Base-by-base conservation (phyloP, 2,797 vertebrate genomes). In the Bradypodion ventrale region DNA sequence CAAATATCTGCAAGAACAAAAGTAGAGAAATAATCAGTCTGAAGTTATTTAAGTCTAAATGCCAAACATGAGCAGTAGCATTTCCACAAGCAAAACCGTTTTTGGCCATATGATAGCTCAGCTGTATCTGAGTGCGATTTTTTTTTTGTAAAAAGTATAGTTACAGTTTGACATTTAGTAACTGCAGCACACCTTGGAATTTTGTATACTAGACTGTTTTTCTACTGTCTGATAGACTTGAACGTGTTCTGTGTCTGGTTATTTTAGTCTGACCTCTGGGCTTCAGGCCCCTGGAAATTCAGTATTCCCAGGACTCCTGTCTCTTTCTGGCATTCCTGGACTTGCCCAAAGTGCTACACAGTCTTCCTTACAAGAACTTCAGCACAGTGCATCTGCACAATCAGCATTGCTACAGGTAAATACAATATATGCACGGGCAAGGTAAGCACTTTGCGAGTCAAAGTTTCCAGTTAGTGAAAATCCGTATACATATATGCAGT, bases 321-420 rank as follows among this genome's bases (percentile, higher is more conserved):
- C 98, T 78, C 99, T 99, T 91, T 96, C 98, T 23, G 97, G 97
- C 16, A 97, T 99, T 82, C 96, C 98, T 5, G 97, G 97, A 82
- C 99, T 99, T 95, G 96, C 98, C 75, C 97, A 98, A 81, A 96
- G 95, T 52, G 95, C 97, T 2, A 92, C 97, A n/a, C 96, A 97
- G 1, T 96, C 97, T 59, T 94, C 97, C 44, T 95, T 99, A 1
- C 93, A 98, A 65, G 97, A 98, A 70, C 91, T 98, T 87, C 98
- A 99, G 94, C 98, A 98, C 83, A 97, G 90, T 78, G 95, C 96
- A 2, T 95, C 97, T 19, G 96, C 98, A 73, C 98, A 97, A 91
- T 97, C 98, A 19, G 98, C 98, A 4, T 90, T 99, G 75, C 92
- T 99, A 78, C 98, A 99, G 98, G 98, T 99, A 96, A 76, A 1